Evolutionary conservation across 1,140 invertebrate genomes (phyloP).

Genomic region (Oscheius sp.): DNA sequence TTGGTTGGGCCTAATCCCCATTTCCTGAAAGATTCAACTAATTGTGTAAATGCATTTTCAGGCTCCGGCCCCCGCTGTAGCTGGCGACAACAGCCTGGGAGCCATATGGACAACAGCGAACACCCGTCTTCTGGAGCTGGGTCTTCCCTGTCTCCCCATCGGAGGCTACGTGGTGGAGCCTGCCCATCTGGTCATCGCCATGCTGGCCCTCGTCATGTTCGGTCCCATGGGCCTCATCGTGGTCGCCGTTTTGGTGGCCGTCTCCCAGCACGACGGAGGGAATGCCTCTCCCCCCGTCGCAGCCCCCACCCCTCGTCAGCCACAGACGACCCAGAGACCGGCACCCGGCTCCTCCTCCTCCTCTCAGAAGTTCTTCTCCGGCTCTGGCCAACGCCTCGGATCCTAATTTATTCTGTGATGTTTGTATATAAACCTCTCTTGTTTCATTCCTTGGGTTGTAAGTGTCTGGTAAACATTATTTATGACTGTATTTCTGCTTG

Average conservation of each 20-base stretch:
- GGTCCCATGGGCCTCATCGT: slow-evolving; percentile 14
- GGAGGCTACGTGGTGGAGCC: slow-evolving; percentile 17
- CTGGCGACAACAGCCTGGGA: too few species aligned
- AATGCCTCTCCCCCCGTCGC: not conserved
- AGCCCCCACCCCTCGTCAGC: too few species aligned
- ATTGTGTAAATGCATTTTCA: too few species aligned
- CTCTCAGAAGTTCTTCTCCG: slow-evolving; percentile 4
- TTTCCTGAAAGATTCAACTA: too few species aligned
- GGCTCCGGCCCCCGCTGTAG: too few species aligned
- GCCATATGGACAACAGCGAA: too few species aligned
- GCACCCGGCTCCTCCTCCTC: not conserved
- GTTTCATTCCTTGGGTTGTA: not conserved
- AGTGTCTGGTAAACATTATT: too few species aligned
- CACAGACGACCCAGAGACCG: not conserved
- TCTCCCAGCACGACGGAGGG: slow-evolving; percentile 3
- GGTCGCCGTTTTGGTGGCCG: not conserved
- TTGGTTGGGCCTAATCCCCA: too few species aligned
- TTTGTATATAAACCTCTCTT: not conserved
- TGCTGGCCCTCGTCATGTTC: not conserved
- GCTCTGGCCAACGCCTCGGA: slow-evolving; percentile 22
- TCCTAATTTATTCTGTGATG: not conserved
- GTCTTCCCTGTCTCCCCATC: not conserved
- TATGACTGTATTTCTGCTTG: not conserved
- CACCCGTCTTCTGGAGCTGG: not conserved
- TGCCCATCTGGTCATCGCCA: not conserved